Evolutionary conservation across 2,113 vertebrate genomes (phyloP).

Genomic region (Thamnaconus septentrionalis): DNA sequence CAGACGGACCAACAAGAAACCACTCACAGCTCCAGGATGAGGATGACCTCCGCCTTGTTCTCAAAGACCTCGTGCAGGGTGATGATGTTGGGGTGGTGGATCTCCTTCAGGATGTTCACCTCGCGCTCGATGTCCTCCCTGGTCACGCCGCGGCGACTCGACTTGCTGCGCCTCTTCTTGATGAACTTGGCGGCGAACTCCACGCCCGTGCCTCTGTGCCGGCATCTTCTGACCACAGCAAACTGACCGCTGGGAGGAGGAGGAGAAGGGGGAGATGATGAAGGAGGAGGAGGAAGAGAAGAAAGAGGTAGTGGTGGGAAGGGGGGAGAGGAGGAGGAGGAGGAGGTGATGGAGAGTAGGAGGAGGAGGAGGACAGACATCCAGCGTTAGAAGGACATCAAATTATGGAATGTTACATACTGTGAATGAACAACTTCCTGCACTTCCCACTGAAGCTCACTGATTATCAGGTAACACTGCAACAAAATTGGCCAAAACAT

Average conservation of each 20-base stretch:
- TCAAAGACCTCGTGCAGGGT: conserved; percentile 93
- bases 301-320: too few species aligned
- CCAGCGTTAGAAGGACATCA: too few species aligned
- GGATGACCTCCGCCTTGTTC: conserved; percentile 94
- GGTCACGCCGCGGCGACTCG: conserved; percentile 90
- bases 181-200: conserved; percentile 96
- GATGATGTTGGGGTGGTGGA: conserved; percentile 94
- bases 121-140: conserved; percentile 95
- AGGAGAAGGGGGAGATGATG: background rate
- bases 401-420: too few species aligned
- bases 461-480: too few species aligned
- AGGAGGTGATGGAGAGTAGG: background rate
- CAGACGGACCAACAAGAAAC: background rate
- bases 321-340: background rate
- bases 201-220: conserved; percentile 80
- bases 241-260: conserved; percentile 85
- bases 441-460: too few species aligned
- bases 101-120: conserved; percentile 93
- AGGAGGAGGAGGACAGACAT: too few species aligned
- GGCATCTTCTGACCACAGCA: conserved; percentile 93
- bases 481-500: too few species aligned
- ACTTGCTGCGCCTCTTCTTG: conserved; percentile 93
- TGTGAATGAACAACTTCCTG: too few species aligned
- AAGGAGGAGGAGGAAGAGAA: too few species aligned
- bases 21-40: conserved; percentile 98